Conservation (phyloP, 92 coral and sea anemone genomes). For the Palythoa caribaeorum region DNA sequence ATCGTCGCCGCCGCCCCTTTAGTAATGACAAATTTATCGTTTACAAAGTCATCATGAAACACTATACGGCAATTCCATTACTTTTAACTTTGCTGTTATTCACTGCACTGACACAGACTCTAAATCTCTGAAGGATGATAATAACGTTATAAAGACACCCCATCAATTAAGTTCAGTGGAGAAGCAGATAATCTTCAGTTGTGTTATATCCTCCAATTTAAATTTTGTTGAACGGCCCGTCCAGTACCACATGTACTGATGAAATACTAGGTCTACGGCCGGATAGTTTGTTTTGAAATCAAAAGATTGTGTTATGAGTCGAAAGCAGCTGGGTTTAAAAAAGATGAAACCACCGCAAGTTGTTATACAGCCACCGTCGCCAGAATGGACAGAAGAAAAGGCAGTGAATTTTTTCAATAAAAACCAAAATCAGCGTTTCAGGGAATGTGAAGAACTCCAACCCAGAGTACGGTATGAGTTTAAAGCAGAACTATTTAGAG, state of each 20-base stretch:
- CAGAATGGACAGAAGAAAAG: constrained; percentile 4
- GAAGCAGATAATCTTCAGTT: no score
- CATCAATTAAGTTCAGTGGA: no score
- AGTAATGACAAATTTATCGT: no score
- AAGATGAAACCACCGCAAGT: constrained; percentile 13
- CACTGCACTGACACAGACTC: background rate
- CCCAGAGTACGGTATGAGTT: constrained; percentile 21
- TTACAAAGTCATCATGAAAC: background rate
- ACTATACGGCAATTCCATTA: background rate
- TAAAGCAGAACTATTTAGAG: constrained; percentile 5
- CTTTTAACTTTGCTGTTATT: background rate
- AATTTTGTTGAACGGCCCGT: background rate
- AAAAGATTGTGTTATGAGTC: background rate
- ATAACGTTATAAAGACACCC: background rate
- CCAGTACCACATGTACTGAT: background rate
- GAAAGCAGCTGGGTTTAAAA: background rate
- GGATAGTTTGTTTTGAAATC: background rate
- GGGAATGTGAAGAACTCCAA: background rate
- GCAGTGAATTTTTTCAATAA: background rate
- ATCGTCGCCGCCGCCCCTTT: no score
- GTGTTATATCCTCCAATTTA: no score
- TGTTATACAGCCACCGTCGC: constrained; percentile 30
- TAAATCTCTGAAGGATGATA: background rate
- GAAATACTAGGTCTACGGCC: background rate
- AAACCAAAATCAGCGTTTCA: background rate